These are phyloP conservation scores for Oxyura jamaicensis DNA, from an alignment of 2,113 vertebrate species.

Conservation along the genomic window DNA sequence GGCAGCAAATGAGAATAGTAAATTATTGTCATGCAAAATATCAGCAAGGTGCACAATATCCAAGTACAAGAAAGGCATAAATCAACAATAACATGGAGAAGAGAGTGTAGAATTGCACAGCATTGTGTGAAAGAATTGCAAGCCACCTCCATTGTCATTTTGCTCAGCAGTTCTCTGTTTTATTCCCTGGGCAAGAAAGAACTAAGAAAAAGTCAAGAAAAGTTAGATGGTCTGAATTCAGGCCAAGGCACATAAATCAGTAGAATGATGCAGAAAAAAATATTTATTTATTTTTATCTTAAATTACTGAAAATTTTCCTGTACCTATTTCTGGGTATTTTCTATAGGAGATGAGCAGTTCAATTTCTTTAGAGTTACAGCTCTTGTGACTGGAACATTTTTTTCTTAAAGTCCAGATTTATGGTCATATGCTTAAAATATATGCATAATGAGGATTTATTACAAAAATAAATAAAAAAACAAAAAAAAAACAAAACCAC, in stretches of 20 bases:
- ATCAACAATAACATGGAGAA: background rate
- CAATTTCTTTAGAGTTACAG: background rate
- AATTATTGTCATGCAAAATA: background rate
- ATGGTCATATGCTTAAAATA: background rate
- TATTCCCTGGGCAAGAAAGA: background rate
- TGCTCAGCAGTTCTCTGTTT: background rate
- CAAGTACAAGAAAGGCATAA: background rate
- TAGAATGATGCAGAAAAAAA: background rate
- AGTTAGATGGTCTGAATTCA: background rate
- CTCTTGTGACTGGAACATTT: background rate
- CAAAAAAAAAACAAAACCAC: background rate
- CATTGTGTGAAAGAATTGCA: background rate
- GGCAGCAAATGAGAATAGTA: background rate
- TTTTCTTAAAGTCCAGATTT: background rate
- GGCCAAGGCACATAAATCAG: background rate
- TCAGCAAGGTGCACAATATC: background rate
- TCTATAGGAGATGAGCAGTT: background rate
- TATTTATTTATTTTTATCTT: background rate
- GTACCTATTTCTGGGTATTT: background rate
- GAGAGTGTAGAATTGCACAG: background rate
- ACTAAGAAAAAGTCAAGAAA: background rate
- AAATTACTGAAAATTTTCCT: background rate
- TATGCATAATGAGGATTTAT: background rate
- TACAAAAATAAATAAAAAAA: background rate
- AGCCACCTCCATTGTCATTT: background rate